Evolutionary conservation across 2,797 vertebrate genomes (phyloP), one percentile per base, ranked within the genome.

Genomic region (Sebastes vulpes): DNA sequence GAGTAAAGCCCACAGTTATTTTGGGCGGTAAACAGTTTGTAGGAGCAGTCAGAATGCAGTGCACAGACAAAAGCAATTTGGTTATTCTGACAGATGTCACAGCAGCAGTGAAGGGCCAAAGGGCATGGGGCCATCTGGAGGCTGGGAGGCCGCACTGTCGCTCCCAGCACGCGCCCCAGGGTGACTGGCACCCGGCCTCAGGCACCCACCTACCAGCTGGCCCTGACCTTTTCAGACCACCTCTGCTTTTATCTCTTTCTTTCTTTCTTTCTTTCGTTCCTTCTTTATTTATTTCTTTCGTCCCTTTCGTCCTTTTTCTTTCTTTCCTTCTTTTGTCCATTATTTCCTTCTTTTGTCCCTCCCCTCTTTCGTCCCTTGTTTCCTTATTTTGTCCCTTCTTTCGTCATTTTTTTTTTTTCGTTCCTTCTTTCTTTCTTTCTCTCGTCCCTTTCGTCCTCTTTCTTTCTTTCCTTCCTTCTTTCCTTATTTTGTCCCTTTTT

Each of bases 101-200:
- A 85, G 92, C 90, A 88, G 93, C 92, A 93, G 91, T 72, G 90
- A 92, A 93, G 86, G 92, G 90, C 94, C 90, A 86, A 87, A 91
- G 95, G 95, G 93, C 92, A 89, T 53, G 75, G 83, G 92, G 94
- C 95, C 96, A 96, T 96, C 94, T 96, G 96, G 95, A 95, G 92
- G 91, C 93, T 75, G 89, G 83, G 85, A 85, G 92, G 93, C 90
- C 53, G 52, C 78, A 74, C 89, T 88, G 89, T 92, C 88, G 86
- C 90, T 88, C 78, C 25, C 18, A 86, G 93, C 89, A 3, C n/a
- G 76, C 3, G 6, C 42, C 42, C 16, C 4, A 77, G 92, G 93
- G 85, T 75, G 85, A 92, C 88, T 83, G 83, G 90, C 90, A 66
- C 61, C 52, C 84, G 50, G 90, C 95, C 93, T 86, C 71, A 50